Base-by-base conservation (phyloP, 1,140 invertebrate genomes). In the Stegodyphus dumicola region DNA sequence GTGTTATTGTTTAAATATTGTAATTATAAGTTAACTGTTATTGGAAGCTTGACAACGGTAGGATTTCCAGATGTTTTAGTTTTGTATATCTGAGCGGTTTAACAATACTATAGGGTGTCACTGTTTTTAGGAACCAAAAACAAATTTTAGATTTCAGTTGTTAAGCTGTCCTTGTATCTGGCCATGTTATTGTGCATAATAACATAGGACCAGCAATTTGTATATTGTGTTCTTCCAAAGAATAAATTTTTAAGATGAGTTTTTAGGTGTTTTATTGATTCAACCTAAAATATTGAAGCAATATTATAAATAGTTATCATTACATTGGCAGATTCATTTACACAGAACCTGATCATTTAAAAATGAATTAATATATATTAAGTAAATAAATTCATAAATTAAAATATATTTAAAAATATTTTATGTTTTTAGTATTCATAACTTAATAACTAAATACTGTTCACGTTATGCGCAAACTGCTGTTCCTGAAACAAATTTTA, bases 181-280 rank as follows among this genome's bases (percentile, higher is more conserved):
- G 66, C 81, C 81, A 75, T 85, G 81, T 85, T 85, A 85, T 85
- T 85, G 18, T 60, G 53, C 67, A 18, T 60, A 60, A 83, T 83
- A 77, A 77, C 73, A 85, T 76, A 11, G 81, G 81, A 69, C n/a
- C 81, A 76, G 81, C 18, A 76, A 85, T 85, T 85, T 85, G 81
- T 85, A 85, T 85, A 85, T 85, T 85, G 74, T 85, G 81, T 85
- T 85, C 81, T 85, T 85, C 81, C 81, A 85, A 85, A 85, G 81
- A 85, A 85, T 85, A 85, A 85, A 85, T 76, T 85, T 85, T 85
- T 85, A 85, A 85, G 81, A 85, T 70, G 73, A 85, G 48, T 9
- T 5, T 60, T 33, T 33, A 33, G 33, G 15, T 10, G 56, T 10
- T 60, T 60, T 60, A 15, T 60, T 60, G 1, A 60, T 5, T 10